A percentile compares a stretch with the other conserved stretches of the same genome.
These are phyloP conservation scores for Gryllus bimaculatus DNA, from an alignment of 1,140 invertebrate genomes.

Conservation along the genomic window DNA sequence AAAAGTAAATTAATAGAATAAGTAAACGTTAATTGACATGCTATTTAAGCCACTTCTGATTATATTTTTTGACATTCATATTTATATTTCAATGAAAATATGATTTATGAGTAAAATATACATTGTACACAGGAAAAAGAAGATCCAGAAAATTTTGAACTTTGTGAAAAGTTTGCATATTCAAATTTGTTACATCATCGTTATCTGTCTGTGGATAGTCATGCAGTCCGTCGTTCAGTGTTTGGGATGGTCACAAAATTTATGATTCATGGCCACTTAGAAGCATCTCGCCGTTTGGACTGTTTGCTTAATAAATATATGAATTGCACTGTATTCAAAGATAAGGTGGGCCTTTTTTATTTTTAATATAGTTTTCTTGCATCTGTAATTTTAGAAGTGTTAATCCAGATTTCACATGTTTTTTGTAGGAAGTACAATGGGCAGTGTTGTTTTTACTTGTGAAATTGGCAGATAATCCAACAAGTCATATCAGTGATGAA, in stretches of 20 bases:
- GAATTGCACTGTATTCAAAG: neutral
- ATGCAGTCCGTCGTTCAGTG: slow-evolving; percentile 33
- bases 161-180: slow-evolving; percentile 36
- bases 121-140: neutral
- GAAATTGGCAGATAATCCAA: slow-evolving; percentile 33
- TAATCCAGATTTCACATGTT: neutral
- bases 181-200: slow-evolving; percentile 38
- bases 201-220: slow-evolving; percentile 35
- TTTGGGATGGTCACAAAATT: slow-evolving; percentile 35
- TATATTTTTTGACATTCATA: neutral
- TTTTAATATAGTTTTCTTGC: neutral
- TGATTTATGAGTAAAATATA: neutral
- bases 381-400: neutral
- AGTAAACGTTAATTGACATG: too few relatives aligned
- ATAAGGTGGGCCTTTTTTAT: neutral
- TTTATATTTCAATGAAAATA: neutral
- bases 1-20: neutral
- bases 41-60: too few relatives aligned
- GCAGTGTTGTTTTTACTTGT: slow-evolving; percentile 33
- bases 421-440: slow-evolving; percentile 35
- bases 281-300: slow-evolving; percentile 33
- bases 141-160: slow-evolving; percentile 31
- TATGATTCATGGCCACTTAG: slow-evolving; percentile 37
- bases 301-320: slow-evolving; percentile 31
- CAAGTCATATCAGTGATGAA: slow-evolving; percentile 27